phyloP scores from a whole-genome alignment of 2,888 invertebrate species.

The Uloborus plumipes region DNA sequence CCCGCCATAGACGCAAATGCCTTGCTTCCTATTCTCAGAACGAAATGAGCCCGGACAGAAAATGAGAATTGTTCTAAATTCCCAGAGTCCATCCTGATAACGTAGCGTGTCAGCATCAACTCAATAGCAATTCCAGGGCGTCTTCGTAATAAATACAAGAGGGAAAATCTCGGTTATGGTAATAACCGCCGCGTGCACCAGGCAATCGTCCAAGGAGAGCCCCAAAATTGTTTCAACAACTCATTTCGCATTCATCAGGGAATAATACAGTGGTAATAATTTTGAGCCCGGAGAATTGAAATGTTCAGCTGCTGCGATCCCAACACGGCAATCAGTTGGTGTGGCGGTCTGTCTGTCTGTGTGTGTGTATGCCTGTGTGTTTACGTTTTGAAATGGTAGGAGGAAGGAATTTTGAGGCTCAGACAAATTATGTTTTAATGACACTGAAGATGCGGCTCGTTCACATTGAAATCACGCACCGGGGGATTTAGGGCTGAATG shows the following conservation, averaged over 20 bases:
- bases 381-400: slow-evolving; percentile 11
- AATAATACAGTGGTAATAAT: slow-evolving; percentile 63
- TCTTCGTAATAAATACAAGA: slow-evolving; percentile 54
- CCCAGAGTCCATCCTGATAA: slow-evolving; percentile 1
- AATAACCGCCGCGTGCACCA: slow-evolving; percentile 33
- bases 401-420: slow-evolving; percentile 12
- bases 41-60: neutral
- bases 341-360: neutral
- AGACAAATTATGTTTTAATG: slow-evolving; percentile 64
- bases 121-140: slow-evolving; percentile 40
- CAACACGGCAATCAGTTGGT: slow-evolving; percentile 55
- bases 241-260: slow-evolving; percentile 62
- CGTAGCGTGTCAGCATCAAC: slow-evolving; percentile 30
- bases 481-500: too few species aligned
- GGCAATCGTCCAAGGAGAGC: slow-evolving; percentile 38
- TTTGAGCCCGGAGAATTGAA: slow-evolving; percentile 59
- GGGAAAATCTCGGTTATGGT: slow-evolving; percentile 11
- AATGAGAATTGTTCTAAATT: slow-evolving; percentile 5
- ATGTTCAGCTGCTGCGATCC: slow-evolving; percentile 60
- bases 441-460: slow-evolving; percentile 49
- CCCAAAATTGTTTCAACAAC: slow-evolving; percentile 63
- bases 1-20: too few species aligned
- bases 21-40: too few species aligned
- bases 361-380: neutral
- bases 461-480: slow-evolving; percentile 49